Conservation (phyloP, 1,140 invertebrate genomes). For the Drosophila quadrilineata region DNA sequence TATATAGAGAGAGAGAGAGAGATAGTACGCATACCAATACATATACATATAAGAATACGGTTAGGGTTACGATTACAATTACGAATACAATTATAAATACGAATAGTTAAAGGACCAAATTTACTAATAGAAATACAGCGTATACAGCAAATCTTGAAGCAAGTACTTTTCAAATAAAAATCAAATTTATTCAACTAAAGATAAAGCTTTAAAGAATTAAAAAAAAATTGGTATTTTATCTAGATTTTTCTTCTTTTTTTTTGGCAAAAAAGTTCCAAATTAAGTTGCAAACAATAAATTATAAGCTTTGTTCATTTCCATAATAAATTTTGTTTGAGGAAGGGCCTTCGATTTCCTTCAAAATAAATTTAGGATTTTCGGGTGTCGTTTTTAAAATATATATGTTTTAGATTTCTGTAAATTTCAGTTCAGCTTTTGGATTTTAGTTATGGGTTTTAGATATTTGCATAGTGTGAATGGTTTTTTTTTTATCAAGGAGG, state of each 20-base stretch:
- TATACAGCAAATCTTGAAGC: slow-evolving; percentile 31
- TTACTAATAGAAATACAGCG: slow-evolving; percentile 18
- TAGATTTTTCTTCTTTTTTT: slow-evolving; percentile 20
- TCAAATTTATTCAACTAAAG: slow-evolving; percentile 5
- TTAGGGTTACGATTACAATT: slow-evolving; percentile 18
- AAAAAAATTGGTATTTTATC: too few relatives aligned
- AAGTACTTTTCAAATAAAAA: slow-evolving; percentile 22
- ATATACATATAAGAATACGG: too few relatives aligned
- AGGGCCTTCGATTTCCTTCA: too few relatives aligned
- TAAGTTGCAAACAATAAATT: slow-evolving; percentile 37
- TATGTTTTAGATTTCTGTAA: too few relatives aligned
- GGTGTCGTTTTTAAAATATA: slow-evolving; percentile 19
- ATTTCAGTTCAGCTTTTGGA: too few relatives aligned
- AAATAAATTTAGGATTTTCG: slow-evolving; percentile 22
- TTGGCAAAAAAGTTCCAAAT: slow-evolving; percentile 55
- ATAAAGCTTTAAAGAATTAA: slow-evolving; percentile 28
- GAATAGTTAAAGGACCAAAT: too few relatives aligned
- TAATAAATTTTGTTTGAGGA: too few relatives aligned
- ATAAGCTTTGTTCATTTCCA: slow-evolving; percentile 34
- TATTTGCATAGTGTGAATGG: slow-evolving; percentile 28
- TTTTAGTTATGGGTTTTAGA: slow-evolving; percentile 12
- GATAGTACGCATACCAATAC: slow-evolving; percentile 34
- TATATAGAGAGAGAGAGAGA: background rate
- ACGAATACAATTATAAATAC: slow-evolving; percentile 38
- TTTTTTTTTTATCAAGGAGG: slow-evolving; percentile 2